Percentiles rank a stretch among this genome's conserved stretches.
Conservation (phyloP, 2,888 invertebrate genomes). For the Charanyca ferruginea region DNA sequence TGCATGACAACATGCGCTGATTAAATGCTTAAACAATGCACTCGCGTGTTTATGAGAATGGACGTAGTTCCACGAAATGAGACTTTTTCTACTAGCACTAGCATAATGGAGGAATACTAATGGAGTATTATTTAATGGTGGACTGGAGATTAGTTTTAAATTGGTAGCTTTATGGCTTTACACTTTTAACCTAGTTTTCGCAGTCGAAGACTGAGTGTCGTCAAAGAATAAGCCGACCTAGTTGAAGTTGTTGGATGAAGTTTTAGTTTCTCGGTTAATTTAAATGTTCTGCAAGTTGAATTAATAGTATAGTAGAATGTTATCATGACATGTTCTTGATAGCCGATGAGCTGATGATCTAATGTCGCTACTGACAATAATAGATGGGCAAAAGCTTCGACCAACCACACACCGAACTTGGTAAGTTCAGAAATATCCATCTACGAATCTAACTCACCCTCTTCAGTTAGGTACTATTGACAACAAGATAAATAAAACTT, state of each 20-base stretch:
- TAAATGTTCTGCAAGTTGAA: too few relatives aligned
- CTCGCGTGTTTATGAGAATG: constrained; percentile 53
- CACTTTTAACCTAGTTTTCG: constrained; percentile 49
- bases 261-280: constrained; percentile 3
- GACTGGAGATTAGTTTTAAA: constrained; percentile 35
- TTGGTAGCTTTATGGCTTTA: constrained; percentile 42
- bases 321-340: not conserved
- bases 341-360: not conserved
- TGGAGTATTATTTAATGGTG: constrained; percentile 10
- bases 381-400: not conserved
- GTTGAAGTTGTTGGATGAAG: constrained; percentile 2
- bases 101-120: constrained; percentile 29
- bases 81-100: constrained; percentile 27
- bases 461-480: not conserved
- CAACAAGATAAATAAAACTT: constrained; percentile 11
- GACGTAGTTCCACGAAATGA: constrained; percentile 41
- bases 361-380: too few relatives aligned
- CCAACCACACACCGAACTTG: not conserved
- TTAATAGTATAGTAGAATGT: constrained; percentile 2
- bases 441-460: not conserved
- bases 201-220: constrained; percentile 30
- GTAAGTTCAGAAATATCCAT: not conserved
- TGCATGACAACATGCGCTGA: constrained; percentile 56
- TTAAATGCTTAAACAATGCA: constrained; percentile 55
- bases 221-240: constrained; percentile 18